Base-by-base conservation (phyloP, 2,888 invertebrate genomes). In the Drosophila eohydei region DNA sequence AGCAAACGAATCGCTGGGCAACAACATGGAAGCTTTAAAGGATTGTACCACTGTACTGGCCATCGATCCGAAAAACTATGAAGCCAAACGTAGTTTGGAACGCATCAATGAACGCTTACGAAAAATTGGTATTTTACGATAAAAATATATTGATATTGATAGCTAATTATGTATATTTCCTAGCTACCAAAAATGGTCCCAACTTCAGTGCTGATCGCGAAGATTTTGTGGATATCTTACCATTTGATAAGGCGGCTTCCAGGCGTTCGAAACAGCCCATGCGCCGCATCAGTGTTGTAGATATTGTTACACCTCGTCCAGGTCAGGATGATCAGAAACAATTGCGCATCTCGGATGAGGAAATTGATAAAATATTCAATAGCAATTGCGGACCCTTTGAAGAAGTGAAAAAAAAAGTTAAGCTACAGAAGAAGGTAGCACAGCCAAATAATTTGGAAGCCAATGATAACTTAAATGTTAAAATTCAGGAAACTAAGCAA, bases 11-110 rank as follows among this genome's bases (percentile, higher is more conserved):
- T 94, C 94, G 6, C 93, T 97, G 0, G 95, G 96, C 34, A 96
- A 96, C 50, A 94, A 95, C 21, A 93, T 95, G 21, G 94, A 95
- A 46, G 98, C 98, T 0, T 94, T 95, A 43, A 92, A 93, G 36
- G 98, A 98, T 92, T 94, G 97, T 69, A 92, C 93, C 38, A 94
- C 94, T 80, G 95, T 97, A 0, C 91, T 98, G 41, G 93, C 94
- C 82, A 91, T 97, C n/a, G 97, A 98, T 83, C 97, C 98, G 0
- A 94, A 95, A 38, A 98, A 98, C 90, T 93, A 93, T 62, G 95
- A 95, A 48, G 96, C 97, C 0, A 94, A 94, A 78, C 91, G 91
- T 16, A 91, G 92, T 57, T 78, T 92, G 12, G 81, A 84, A 28
- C 90, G 92, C 28, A 92, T 93, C 4, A 92, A 91, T 69, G 80